Evolutionary conservation across 1,140 invertebrate species (phyloP).

Genomic region (Melitaea cinxia): DNA sequence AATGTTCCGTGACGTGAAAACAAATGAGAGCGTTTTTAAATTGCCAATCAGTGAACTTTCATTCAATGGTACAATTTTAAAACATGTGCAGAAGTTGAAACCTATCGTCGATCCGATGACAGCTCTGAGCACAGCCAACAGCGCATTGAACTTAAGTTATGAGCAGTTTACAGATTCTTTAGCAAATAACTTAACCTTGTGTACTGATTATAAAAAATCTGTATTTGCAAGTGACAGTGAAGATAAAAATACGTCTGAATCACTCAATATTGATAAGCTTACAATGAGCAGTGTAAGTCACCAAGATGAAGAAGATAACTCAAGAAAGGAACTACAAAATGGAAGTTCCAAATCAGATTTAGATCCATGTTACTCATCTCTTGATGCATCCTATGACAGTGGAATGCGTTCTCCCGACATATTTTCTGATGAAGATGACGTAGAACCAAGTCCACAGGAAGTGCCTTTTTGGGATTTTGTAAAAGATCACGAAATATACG

Average conservation of each 20-base stretch:
- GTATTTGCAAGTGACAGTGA: slow-evolving; percentile 33
- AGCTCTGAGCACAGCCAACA: slow-evolving; percentile 57
- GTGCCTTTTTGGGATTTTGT: slow-evolving; percentile 69
- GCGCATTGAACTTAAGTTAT: slow-evolving; percentile 46
- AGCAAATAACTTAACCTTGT: slow-evolving; percentile 17
- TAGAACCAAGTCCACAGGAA: slow-evolving; percentile 40
- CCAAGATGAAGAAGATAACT: slow-evolving; percentile 53
- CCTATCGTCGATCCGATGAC: slow-evolving; percentile 73
- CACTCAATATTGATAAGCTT: slow-evolving; percentile 40
- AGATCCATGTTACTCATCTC: slow-evolving; percentile 70
- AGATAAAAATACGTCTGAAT: slow-evolving; percentile 48
- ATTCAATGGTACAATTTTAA: slow-evolving; percentile 74
- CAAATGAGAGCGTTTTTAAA: slow-evolving; percentile 69
- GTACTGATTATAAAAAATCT: slow-evolving; percentile 12
- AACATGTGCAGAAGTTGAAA: slow-evolving; percentile 75
- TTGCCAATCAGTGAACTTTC: slow-evolving; percentile 74
- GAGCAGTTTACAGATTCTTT: slow-evolving; percentile 27
- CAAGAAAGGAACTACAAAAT: slow-evolving; percentile 41
- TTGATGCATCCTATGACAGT: slow-evolving; percentile 76
- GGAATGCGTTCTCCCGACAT: slow-evolving; percentile 82
- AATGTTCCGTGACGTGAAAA: slow-evolving; percentile 61
- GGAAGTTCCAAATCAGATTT: slow-evolving; percentile 62
- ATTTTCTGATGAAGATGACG: slow-evolving; percentile 80
- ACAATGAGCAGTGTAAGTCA: slow-evolving; percentile 51
- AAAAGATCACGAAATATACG: slow-evolving; percentile 68